These are phyloP conservation scores for Pangasius krempfi DNA, from an alignment of 2,797 vertebrate species.

Conservation along the genomic window DNA sequence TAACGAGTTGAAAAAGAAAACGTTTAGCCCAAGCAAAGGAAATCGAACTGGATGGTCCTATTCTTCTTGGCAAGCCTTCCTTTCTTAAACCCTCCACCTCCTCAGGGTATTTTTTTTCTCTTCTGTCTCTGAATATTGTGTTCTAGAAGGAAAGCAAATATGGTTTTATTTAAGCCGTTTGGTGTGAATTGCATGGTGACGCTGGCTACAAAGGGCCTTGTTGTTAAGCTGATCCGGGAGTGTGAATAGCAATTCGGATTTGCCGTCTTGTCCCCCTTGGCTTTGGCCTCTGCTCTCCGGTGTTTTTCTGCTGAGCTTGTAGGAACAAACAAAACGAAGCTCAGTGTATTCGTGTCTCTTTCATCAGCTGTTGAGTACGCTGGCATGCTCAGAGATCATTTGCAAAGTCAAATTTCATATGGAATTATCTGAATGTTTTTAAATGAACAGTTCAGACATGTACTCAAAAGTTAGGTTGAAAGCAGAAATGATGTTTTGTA, in stretches of 20 bases:
- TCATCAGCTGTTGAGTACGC: neutral
- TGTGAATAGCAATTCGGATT: conserved; percentile 52
- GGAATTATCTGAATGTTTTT: neutral
- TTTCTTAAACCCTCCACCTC: conserved; percentile 58
- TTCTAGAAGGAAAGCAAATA: conserved; percentile 55
- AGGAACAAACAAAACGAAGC: conserved; percentile 27
- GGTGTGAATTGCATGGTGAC: conserved; percentile 38
- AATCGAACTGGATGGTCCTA: conserved; percentile 77
- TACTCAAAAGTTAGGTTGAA: neutral
- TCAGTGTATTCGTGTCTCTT: neutral
- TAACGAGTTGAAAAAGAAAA: conserved; percentile 56
- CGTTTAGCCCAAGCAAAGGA: conserved; percentile 65
- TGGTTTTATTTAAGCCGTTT: conserved; percentile 68
- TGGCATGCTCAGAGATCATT: neutral
- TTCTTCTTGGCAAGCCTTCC: conserved; percentile 70
- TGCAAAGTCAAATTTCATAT: neutral
- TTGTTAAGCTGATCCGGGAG: conserved; percentile 40
- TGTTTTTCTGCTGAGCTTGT: conserved; percentile 24
- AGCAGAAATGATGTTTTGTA: neutral
- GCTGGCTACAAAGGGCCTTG: conserved; percentile 44
- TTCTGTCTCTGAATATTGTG: neutral
- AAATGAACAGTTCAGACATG: neutral
- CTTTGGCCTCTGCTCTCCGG: conserved; percentile 24
- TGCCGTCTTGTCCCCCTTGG: conserved; percentile 46
- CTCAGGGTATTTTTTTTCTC: conserved; percentile 27